These are phyloP conservation scores for Pogonophryne albipinna DNA, from an alignment of 2,797 vertebrate genomes.

Conservation along the genomic window DNA sequence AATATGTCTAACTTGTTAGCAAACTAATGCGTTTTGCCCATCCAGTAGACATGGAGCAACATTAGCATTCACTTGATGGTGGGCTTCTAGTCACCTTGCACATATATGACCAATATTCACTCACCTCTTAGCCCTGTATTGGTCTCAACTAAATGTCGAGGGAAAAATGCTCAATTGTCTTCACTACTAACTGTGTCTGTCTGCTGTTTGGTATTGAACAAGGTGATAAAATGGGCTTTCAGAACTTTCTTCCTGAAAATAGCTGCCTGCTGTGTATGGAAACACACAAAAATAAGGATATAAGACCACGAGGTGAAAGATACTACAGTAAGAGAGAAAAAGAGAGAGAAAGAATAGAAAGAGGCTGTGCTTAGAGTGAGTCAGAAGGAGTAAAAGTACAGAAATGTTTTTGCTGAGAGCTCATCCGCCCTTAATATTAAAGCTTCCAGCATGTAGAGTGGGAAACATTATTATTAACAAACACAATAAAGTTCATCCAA, in stretches of 20 bases:
- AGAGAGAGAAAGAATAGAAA: slow-evolving; percentile 12
- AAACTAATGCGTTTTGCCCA: background rate
- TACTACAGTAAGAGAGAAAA: slow-evolving; percentile 7
- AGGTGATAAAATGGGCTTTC: background rate
- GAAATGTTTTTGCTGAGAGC: background rate
- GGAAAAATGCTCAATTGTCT: no score
- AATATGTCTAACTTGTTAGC: background rate
- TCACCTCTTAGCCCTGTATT: no score
- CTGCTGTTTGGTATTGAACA: no score
- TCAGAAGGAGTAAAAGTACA: slow-evolving; percentile 1
- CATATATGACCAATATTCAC: background rate
- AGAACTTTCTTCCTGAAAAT: background rate
- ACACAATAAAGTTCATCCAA: slow-evolving; percentile 6
- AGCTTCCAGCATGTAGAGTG: background rate
- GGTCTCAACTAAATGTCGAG: no score
- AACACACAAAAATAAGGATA: background rate
- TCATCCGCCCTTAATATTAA: slow-evolving; percentile 10
- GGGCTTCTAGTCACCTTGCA: background rate
- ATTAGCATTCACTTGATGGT: background rate
- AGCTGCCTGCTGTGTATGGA: background rate
- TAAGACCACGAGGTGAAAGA: background rate
- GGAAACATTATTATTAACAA: slow-evolving; percentile 2
- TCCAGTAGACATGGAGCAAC: background rate
- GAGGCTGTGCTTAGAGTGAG: background rate
- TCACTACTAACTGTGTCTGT: no score